Base-by-base conservation (phyloP, 2,888 invertebrate genomes). In the Lycaena phlaeas region DNA sequence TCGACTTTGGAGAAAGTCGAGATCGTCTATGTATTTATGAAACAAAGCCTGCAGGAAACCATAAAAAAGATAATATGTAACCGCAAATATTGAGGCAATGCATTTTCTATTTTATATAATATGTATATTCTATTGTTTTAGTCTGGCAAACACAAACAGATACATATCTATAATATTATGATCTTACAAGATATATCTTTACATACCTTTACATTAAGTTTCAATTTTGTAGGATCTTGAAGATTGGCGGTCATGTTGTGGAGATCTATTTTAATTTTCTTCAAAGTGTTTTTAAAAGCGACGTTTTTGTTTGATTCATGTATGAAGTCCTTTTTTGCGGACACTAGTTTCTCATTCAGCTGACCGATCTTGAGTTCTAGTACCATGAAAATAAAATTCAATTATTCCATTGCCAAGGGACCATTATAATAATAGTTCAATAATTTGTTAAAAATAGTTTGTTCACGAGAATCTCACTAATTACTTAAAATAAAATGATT, bases 201-300 rank as follows among this genome's bases (percentile, higher is more conserved):
- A 14, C 25, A 40, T 54, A 87, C 88, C 68, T 85, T 87, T 1
- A 88, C 85, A 40, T 79, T 81, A 36, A 76, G 68, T 54, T 87
- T 87, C 36, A 89, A 59, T 57, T 86, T 89, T 63, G 67, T 88
- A 0, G 93, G 91, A 52, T 95, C 91, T 62, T 94, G 93, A 29
- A 95, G 88, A 48, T 90, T 87, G 0, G 90, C 90, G 4, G 94
- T 92, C 61, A 93, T 90, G 48, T 92, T 88, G 57, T 92, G 92
- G 38, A 97, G 86, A 56, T 96, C 96, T 36, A 90, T 90, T 65
- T 93, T 90, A 48, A 97, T 92, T 56, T 89, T 88, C 52, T 90
- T 89, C 25, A 95, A 64, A 0, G 90, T 85, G 43, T 87, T 87
- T 50, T 90, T 88, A 38, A 89, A 82, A 0, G 85, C 85, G 43